Percentiles rank a stretch among this genome's conserved stretches.
Conservation (phyloP, 2,797 vertebrate species). For the Carapus acus region DNA sequence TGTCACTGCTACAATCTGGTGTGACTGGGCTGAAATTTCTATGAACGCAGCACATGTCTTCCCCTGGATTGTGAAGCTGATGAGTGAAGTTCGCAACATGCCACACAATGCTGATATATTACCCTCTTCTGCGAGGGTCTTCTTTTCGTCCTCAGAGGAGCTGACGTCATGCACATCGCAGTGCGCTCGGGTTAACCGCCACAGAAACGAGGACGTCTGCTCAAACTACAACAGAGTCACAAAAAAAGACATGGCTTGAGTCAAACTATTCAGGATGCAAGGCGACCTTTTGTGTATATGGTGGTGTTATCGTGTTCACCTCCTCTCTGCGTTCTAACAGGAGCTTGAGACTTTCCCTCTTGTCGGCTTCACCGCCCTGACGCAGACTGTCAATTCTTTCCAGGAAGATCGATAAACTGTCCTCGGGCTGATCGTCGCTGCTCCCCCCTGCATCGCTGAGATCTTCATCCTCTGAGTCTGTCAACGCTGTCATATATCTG, state of each 20-base stretch:
- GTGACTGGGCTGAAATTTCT: neutral
- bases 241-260: conserved; percentile 4
- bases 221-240: conserved; percentile 71
- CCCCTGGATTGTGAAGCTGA: too few species aligned
- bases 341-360: conserved; percentile 74
- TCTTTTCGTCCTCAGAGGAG: conserved; percentile 79
- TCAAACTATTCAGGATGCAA: neutral
- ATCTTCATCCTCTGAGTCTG: conserved; percentile 79
- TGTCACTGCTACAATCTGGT: conserved; percentile 4
- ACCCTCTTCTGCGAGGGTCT: conserved; percentile 80
- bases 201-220: conserved; percentile 79
- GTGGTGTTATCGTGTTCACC: too few species aligned
- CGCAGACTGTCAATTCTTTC: conserved; percentile 77
- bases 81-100: conserved; percentile 5
- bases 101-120: conserved; percentile 39
- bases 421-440: conserved; percentile 52
- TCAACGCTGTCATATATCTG: conserved; percentile 92
- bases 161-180: conserved; percentile 84
- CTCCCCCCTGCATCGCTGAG: conserved; percentile 38
- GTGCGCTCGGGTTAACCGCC: conserved; percentile 85
- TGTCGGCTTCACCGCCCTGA: conserved; percentile 73
- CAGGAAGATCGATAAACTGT: conserved; percentile 71
- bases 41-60: too few species aligned
- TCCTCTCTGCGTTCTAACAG: conserved; percentile 78
- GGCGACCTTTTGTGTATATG: too few species aligned